Base-by-base conservation (phyloP, 1,140 invertebrate genomes). In the Fragariocoptes setiger region DNA sequence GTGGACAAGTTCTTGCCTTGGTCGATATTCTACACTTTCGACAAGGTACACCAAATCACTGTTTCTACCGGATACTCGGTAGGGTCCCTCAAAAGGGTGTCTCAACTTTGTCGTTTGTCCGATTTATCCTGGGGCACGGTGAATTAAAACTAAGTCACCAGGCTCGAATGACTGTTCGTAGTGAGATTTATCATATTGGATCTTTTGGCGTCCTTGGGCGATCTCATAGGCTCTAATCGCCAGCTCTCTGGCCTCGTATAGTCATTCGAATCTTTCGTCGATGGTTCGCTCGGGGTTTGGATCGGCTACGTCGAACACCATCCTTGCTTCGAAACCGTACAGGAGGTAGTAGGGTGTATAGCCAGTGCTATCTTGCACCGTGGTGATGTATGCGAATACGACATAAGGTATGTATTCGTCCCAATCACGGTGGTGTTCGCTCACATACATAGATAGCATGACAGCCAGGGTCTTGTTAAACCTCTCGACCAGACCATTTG, bases 371-470 rank as follows among this genome's bases (percentile, higher is more conserved):
- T 40, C 42, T 36, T 54, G 47, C 8, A 37, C 38, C 3, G 40
- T 41, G 13, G 44, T 40, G 21, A 44, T 46, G 14, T 43, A 46
- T 13, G 44, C 39, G 17, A 42, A 40, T 8, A 37, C 40, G 5
- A 47, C 25, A 8, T 46, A 46, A 17, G 43, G 44, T 8, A 56
- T 21, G 37, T 48, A 50, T 19, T 38, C 37, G 43, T 57, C 51
- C 56, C 54, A 56, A 31, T 56, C 46, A 16, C 37, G 40, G 42
- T 50, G 48, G 3, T 45, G 44, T 41, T 44, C 35, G 16, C 49
- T 44, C 3, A 40, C 31, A 43, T 50, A 53, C 36, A 52, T 44
- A 31, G 48, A 48, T 14, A 57, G 22, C 46, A 51, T 52, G n/a
- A 42, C 13, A 15, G 48, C 44, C 0, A 56, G 20, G 0, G 44